Conservation (phyloP, 2,797 vertebrate genomes). For the Clarias pachynema region DNA sequence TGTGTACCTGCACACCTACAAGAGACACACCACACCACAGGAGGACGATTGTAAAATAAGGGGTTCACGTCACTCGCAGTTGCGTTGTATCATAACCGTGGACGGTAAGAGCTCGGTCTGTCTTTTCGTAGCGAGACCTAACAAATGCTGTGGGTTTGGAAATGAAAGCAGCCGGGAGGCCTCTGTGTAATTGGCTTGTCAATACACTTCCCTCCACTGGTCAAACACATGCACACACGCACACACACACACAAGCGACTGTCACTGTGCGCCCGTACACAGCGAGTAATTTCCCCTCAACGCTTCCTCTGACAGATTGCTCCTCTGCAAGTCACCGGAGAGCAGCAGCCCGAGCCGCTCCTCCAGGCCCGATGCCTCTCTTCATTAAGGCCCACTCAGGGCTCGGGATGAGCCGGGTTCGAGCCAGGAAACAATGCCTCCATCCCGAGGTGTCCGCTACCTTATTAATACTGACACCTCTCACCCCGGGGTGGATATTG, state of each 20-base stretch:
- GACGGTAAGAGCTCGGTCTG: slow-evolving; percentile 62
- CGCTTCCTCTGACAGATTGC: slow-evolving; percentile 96
- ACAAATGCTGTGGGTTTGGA: slow-evolving; percentile 80
- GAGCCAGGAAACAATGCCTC: slow-evolving; percentile 76
- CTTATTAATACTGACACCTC: slow-evolving; percentile 81
- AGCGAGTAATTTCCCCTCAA: slow-evolving; percentile 94
- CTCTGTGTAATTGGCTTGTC: slow-evolving; percentile 95
- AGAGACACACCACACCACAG: no score
- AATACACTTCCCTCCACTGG: slow-evolving; percentile 71
- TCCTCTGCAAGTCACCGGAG: slow-evolving; percentile 88
- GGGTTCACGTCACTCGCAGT: slow-evolving; percentile 85
- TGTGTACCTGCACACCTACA: neutral
- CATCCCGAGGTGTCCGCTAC: slow-evolving; percentile 67
- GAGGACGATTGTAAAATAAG: neutral
- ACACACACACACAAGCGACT: slow-evolving; percentile 71
- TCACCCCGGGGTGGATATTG: slow-evolving; percentile 81
- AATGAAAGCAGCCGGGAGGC: slow-evolving; percentile 84
- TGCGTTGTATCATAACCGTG: slow-evolving; percentile 85
- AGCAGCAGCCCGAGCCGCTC: slow-evolving; percentile 90
- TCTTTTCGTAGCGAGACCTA: slow-evolving; percentile 63
- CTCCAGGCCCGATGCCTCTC: slow-evolving; percentile 86
- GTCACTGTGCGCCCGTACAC: slow-evolving; percentile 87
- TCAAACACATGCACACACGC: slow-evolving; percentile 67
- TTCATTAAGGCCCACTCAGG: slow-evolving; percentile 93
- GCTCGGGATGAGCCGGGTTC: slow-evolving; percentile 75